These are phyloP conservation scores for Amphiprion ocellaris DNA, from an alignment of 2,113 vertebrate species.

Conservation along the genomic window DNA sequence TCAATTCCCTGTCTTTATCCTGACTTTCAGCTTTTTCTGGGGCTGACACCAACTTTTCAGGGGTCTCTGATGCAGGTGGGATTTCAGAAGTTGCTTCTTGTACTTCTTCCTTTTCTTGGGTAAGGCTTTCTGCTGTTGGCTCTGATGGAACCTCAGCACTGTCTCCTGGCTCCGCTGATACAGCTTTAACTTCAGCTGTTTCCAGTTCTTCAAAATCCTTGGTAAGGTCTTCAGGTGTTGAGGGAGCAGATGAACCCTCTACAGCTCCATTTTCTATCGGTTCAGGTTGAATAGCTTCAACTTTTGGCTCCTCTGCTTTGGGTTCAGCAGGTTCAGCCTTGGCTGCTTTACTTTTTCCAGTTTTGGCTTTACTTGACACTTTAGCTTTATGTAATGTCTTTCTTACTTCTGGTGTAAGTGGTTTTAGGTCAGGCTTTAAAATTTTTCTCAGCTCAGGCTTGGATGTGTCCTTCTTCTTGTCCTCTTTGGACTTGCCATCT, in stretches of 20 bases:
- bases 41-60: conserved; percentile 67
- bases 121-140: conserved; percentile 48
- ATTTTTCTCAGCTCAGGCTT: conserved; percentile 93
- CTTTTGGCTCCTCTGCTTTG: conserved; percentile 66
- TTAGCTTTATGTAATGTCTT: conserved; percentile 97
- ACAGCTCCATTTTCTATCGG: conserved; percentile 53
- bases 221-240: conserved; percentile 95
- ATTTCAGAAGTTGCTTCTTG: conserved; percentile 44
- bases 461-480: conserved; percentile 90
- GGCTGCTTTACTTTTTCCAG: conserved; percentile 86
- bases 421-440: conserved; percentile 94
- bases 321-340: conserved; percentile 82
- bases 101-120: conserved; percentile 55
- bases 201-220: conserved; percentile 93
- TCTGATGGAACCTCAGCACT: conserved; percentile 40
- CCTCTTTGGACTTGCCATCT: conserved; percentile 89
- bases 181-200: conserved; percentile 82
- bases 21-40: conserved; percentile 71
- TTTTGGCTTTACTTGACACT: conserved; percentile 89
- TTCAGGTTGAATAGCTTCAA: conserved; percentile 64
- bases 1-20: conserved; percentile 67
- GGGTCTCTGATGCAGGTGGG: conserved; percentile 58
- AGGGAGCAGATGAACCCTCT: conserved; percentile 84
- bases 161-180: conserved; percentile 56
- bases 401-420: conserved; percentile 96